A percentile compares a stretch with the other conserved stretches of the same genome.
phyloP scores from a whole-genome alignment of 2,888 invertebrate species.

The Mactromeris polynyma region DNA sequence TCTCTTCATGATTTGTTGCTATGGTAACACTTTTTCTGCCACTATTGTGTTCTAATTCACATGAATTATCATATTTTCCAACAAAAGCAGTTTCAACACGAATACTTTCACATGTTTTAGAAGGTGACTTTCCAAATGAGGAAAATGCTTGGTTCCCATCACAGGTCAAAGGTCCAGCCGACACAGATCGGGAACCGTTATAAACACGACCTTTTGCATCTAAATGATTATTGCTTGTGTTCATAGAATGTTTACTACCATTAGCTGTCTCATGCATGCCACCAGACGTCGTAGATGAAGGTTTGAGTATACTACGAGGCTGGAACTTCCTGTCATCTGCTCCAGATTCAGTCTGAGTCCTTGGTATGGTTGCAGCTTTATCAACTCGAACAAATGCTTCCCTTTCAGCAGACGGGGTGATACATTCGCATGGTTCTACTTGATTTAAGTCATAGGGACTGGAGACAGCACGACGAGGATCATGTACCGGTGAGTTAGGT shows the following conservation, averaged over 20 bases:
- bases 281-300: conserved; percentile 73
- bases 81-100: conserved; percentile 78
- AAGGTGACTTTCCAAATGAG: conserved; percentile 64
- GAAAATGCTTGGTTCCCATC: conserved; percentile 48
- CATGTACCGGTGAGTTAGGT: conserved; percentile 82
- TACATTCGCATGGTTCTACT: conserved; percentile 68
- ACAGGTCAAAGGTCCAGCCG: conserved; percentile 61
- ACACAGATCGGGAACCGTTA: conserved; percentile 59
- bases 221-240: conserved; percentile 32
- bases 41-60: conserved; percentile 49
- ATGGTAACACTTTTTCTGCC: conserved; percentile 71
- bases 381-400: conserved; percentile 67
- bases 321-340: conserved; percentile 67
- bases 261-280: conserved; percentile 75
- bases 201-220: conserved; percentile 48
- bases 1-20: conserved; percentile 55
- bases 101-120: conserved; percentile 70
- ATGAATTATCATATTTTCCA: conserved; percentile 66
- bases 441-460: conserved; percentile 77
- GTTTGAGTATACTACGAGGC: conserved; percentile 76
- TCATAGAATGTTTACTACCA: conserved; percentile 51
- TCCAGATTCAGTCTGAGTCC: conserved; percentile 71
- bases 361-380: conserved; percentile 79
- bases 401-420: conserved; percentile 86
- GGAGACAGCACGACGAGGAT: conserved; percentile 87